Evolutionary conservation across 2,888 invertebrate genomes (phyloP).

Genomic region (Coremacera marginata): DNA sequence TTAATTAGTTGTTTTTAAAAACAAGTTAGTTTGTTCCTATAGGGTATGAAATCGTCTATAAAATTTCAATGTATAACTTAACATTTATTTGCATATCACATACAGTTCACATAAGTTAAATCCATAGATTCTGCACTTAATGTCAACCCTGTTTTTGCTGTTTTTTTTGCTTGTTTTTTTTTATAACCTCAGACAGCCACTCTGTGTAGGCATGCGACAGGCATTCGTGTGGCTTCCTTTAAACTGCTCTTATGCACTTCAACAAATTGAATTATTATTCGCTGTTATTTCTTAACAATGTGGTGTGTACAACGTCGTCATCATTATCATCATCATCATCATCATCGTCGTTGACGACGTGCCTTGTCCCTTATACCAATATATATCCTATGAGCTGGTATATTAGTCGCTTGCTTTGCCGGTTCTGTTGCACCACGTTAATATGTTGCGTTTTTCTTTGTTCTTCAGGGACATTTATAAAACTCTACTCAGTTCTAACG

Average conservation of each 20-base stretch:
- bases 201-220: conserved; percentile 11
- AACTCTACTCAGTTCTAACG: conserved; percentile 42
- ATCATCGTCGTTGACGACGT: not conserved
- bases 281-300: conserved; percentile 31
- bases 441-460: conserved; percentile 24
- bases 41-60: too few relatives aligned
- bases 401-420: conserved; percentile 16
- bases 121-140: not conserved
- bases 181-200: not conserved
- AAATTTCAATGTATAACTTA: too few relatives aligned
- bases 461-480: not conserved
- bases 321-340: not conserved
- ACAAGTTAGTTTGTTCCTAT: too few relatives aligned
- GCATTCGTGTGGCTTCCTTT: conserved; percentile 41
- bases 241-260: conserved; percentile 43
- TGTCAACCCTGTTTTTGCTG: not conserved
- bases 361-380: not conserved
- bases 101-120: not conserved
- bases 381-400: not conserved
- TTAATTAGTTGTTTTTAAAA: too few relatives aligned
- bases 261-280: conserved; percentile 60
- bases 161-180: not conserved
- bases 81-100: too few relatives aligned
- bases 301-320: not conserved
- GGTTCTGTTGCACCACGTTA: not conserved